These are phyloP conservation scores for Lottia gigantea DNA, from an alignment of 2,888 invertebrate species.

Conservation along the genomic window DNA sequence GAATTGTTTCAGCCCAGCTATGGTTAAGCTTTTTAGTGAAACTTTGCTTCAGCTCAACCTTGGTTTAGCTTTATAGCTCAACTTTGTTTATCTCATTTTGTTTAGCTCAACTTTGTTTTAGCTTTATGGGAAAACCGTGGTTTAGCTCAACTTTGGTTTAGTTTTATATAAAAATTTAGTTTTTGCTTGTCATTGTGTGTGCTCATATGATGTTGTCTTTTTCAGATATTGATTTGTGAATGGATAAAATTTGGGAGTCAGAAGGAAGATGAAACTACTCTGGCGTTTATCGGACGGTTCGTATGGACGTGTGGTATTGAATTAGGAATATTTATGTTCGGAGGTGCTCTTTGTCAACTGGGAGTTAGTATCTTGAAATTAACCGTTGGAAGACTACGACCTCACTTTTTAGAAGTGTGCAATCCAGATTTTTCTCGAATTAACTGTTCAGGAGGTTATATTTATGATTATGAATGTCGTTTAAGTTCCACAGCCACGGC, in stretches of 20 bases:
- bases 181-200: too few species aligned
- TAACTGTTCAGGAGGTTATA: conserved; percentile 15
- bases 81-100: too few species aligned
- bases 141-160: too few species aligned
- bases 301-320: neutral
- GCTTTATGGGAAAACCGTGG: too few species aligned
- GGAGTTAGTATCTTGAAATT: conserved; percentile 86
- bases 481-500: neutral
- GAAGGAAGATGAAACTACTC: neutral
- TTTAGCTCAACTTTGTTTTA: too few species aligned
- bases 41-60: too few species aligned
- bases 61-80: too few species aligned
- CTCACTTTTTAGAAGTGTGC: conserved; percentile 92
- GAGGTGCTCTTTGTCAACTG: neutral
- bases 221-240: neutral
- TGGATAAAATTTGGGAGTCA: neutral
- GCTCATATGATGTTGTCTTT: too few species aligned
- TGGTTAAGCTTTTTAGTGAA: too few species aligned
- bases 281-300: neutral
- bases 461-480: neutral
- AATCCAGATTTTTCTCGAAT: conserved; percentile 71
- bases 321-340: neutral
- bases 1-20: too few species aligned
- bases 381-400: conserved; percentile 88
- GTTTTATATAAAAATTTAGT: too few species aligned